Conservation (phyloP, 2,888 invertebrate genomes). For the Cactoblastis cactorum region DNA sequence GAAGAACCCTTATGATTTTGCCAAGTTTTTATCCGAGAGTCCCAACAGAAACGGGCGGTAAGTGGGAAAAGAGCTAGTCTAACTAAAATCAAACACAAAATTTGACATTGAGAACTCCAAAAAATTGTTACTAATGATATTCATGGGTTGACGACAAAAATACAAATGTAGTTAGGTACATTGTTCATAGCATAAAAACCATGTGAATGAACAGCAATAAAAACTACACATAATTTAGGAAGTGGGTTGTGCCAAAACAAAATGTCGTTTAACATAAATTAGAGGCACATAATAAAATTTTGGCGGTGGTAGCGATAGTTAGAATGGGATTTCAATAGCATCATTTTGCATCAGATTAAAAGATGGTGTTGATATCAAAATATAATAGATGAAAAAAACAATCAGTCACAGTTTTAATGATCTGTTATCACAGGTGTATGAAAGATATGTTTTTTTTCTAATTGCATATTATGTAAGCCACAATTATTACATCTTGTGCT, state of each 20-base stretch:
- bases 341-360: background rate
- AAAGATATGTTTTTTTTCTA: too few species aligned
- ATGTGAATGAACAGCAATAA: constrained; percentile 2
- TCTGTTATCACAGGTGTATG: too few species aligned
- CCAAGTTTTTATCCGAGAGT: too few species aligned
- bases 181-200: constrained; percentile 5
- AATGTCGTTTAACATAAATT: constrained; percentile 31
- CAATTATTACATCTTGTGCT: too few species aligned
- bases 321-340: constrained; percentile 10
- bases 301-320: constrained; percentile 1
- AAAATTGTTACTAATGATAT: background rate
- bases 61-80: too few species aligned
- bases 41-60: too few species aligned
- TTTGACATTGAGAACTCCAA: background rate
- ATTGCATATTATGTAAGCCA: too few species aligned
- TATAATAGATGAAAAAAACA: too few species aligned
- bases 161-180: background rate
- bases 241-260: constrained; percentile 32
- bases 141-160: background rate
- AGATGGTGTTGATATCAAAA: too few species aligned
- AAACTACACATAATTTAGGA: constrained; percentile 24
- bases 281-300: background rate
- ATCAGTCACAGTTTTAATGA: too few species aligned
- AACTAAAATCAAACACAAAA: too few species aligned
- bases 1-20: too few species aligned